Evolutionary conservation across 2,113 vertebrate species (phyloP), one percentile per base, ranked within the genome.

Genomic region (Microcebus lehilahytsara): DNA sequence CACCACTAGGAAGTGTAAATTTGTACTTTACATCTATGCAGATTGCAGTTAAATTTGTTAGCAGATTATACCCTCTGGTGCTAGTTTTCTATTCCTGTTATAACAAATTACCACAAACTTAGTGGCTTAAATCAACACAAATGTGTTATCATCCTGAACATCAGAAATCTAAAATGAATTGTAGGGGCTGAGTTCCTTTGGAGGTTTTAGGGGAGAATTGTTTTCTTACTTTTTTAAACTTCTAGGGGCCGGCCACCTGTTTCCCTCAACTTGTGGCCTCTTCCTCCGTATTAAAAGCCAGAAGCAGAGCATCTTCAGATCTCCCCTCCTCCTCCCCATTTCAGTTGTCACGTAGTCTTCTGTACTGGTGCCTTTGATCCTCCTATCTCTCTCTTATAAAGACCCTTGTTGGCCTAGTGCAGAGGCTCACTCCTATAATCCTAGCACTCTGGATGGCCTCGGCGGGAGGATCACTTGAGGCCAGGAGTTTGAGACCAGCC

Each of bases 161-260:
- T 14, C 12, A 42, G 22, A 14, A 56, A 37, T 60, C 4, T 51
- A 25, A 66, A 49, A 27, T 20, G 32, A 60, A 3, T 14, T 85
- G 5, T 7, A 49, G 46, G 56, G 9, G 5, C 8, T 75, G 49
- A 60, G n/a, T 53, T 83, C n/a, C n/a, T 34, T 91, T 42, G 34
- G 9, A 67, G 6, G 2, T 6, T 25, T 2, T 2, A 32, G 3
- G 20, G 20, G 27, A 42, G 8, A 27, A 25, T 71, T 34, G 0
- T 23, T 51, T 22, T 13, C 27, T 77, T 1, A 77, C 6, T 5
- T 5, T 34, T 79, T 40, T 27, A 4, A 67, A 3, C 5, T 51
- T 58, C 23, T 25, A 37, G 14, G 69, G 19, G 3, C 37, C 37
- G n/a, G n/a, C 56, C 3, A 12, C 46, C 32, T 79, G 13, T 13